Evolutionary conservation across 2,888 invertebrate genomes (phyloP), one percentile per base, ranked within the genome.

Genomic region (Dendrolimus pini): DNA sequence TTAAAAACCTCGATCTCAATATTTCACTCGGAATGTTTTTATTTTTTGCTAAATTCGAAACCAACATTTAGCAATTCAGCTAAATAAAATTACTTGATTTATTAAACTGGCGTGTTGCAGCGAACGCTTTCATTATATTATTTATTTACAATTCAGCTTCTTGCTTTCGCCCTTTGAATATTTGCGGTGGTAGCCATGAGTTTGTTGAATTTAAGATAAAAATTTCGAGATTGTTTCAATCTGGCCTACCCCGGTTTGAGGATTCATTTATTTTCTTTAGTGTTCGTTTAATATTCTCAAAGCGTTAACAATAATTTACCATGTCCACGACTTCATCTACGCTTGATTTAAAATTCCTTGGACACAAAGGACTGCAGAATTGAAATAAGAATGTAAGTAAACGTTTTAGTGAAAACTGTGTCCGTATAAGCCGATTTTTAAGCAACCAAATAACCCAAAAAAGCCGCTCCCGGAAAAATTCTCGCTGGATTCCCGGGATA

Each of bases 91-190:
- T 59, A 57, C 57, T 55, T 57, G 55, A 57, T 59, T 57, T 57
- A 57, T 59, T 54, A 54, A 58, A 57, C 53, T 53, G 53, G 53
- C 53, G 14, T 55, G 53, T 56, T 60, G 55, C 60, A 56, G 56
- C 55, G 66, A 75, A 64, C 67, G 71, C 71, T 74, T 79, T 72
- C 76, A 76, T 80, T 76, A 73, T 68, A 64, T 77, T 73, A 76
- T 76, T 77, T 77, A 81, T 80, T 79, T 77, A 78, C 71, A 76
- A 77, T 74, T 75, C 76, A 75, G 73, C 79, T 75, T 73, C 74
- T 76, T 75, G 72, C 75, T 72, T 74, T 71, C 66, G 67, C 69
- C 65, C 65, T 59, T 68, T 71, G 74, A 69, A 71, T 69, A 65
- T 69, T 61, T 59, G 64, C 13, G 67, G 67, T 70, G 62, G 30